Conservation (phyloP, 2,888 invertebrate species). For the Apoda limacodes region DNA sequence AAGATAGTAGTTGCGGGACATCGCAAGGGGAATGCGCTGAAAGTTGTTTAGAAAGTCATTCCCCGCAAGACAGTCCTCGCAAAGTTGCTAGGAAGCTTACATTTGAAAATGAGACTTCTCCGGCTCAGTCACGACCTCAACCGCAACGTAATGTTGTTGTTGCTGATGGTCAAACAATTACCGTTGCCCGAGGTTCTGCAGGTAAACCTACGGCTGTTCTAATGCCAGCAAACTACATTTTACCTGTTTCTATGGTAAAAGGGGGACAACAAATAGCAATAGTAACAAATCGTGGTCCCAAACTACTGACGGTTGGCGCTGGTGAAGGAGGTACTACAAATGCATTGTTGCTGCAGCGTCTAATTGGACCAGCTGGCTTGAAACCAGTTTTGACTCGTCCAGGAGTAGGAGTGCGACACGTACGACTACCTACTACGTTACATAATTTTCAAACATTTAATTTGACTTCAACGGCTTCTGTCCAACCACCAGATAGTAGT, state of each 20-base stretch:
- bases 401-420: constrained; percentile 70
- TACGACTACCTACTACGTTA: constrained; percentile 54
- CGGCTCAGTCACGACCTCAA: constrained; percentile 34
- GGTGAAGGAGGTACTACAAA: constrained; percentile 68
- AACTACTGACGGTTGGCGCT: constrained; percentile 54
- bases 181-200: constrained; percentile 70
- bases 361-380: constrained; percentile 73
- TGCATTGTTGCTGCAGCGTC: constrained; percentile 74
- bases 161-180: constrained; percentile 74
- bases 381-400: constrained; percentile 66
- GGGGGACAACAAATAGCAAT: constrained; percentile 79
- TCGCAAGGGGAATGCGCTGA: constrained; percentile 66
- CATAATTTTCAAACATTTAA: constrained; percentile 58
- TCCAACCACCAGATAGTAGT: constrained; percentile 45
- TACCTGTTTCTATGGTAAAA: constrained; percentile 79
- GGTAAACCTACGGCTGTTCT: constrained; percentile 74
- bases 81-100: constrained; percentile 56
- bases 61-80: constrained; percentile 67
- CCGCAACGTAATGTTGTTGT: constrained; percentile 71
- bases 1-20: constrained; percentile 81
- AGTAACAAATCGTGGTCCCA: constrained; percentile 76
- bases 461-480: constrained; percentile 35
- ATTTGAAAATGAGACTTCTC: constrained; percentile 58
- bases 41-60: constrained; percentile 61
- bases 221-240: constrained; percentile 78